These are phyloP conservation scores for Antheraea pernyi DNA, from an alignment of 1,140 invertebrate genomes.

Conservation along the genomic window DNA sequence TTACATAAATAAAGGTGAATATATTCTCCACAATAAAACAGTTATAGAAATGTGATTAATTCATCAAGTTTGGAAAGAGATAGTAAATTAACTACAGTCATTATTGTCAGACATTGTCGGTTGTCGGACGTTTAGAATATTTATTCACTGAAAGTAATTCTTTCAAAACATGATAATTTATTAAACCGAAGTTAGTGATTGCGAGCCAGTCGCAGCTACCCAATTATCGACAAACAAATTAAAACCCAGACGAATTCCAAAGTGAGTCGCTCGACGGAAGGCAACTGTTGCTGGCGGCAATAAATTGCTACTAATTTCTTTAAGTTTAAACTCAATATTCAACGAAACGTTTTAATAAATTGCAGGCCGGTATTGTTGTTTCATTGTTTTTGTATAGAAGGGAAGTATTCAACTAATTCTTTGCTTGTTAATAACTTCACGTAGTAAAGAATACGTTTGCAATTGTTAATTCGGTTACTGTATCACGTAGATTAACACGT, in stretches of 20 bases:
- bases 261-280: slow-evolving; percentile 15
- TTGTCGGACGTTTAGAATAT: no score
- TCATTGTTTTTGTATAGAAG: neutral
- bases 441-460: no score
- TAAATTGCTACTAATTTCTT: slow-evolving; percentile 40
- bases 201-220: slow-evolving; percentile 5
- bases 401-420: neutral
- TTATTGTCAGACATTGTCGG: no score
- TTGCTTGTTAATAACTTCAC: no score
- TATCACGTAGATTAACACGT: no score
- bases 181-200: neutral
- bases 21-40: no score
- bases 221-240: slow-evolving; percentile 21
- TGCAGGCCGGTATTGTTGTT: neutral
- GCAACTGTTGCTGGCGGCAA: slow-evolving; percentile 27
- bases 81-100: no score
- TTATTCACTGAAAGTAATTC: neutral
- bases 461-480: no score
- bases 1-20: no score
- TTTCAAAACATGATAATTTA: slow-evolving; percentile 4
- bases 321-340: slow-evolving; percentile 30
- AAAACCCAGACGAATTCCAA: slow-evolving; percentile 20
- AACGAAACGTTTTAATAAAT: slow-evolving; percentile 22
- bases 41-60: no score
- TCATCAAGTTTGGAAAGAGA: no score